Evolutionary conservation across 2,888 invertebrate genomes (phyloP).

Genomic region (Acrobasis consociella): DNA sequence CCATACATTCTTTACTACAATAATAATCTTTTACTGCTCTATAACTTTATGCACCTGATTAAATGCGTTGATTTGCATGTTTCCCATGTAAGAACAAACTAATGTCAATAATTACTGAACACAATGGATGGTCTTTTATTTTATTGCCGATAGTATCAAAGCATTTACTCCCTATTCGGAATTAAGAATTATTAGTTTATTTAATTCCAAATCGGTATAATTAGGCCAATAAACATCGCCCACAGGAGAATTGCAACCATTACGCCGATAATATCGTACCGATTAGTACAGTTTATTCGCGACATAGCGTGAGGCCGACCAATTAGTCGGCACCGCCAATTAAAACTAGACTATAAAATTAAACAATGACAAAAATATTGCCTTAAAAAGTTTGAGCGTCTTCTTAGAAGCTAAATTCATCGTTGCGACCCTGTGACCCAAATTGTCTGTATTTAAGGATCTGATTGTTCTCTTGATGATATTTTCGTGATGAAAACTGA

Average conservation of each 20-base stretch:
- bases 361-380: slow-evolving; percentile 42
- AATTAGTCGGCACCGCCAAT: slow-evolving; percentile 58
- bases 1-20: too few relatives aligned
- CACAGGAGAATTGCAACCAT: slow-evolving; percentile 59
- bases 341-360: slow-evolving; percentile 55
- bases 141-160: slow-evolving; percentile 2
- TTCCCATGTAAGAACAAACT: too few relatives aligned
- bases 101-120: too few relatives aligned
- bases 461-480: slow-evolving; percentile 6
- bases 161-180: slow-evolving; percentile 23
- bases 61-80: too few relatives aligned
- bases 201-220: slow-evolving; percentile 56
- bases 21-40: too few relatives aligned
- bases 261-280: slow-evolving; percentile 56
- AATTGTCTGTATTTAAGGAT: slow-evolving; percentile 3
- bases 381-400: slow-evolving; percentile 27
- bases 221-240: slow-evolving; percentile 64
- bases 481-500: slow-evolving; percentile 2
- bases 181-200: slow-evolving; percentile 39
- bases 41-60: too few relatives aligned
- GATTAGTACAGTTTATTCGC: slow-evolving; percentile 67
- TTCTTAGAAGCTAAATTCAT: slow-evolving; percentile 4
- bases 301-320: slow-evolving; percentile 63
- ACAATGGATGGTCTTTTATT: too few relatives aligned
- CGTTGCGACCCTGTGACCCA: not conserved